Evolutionary conservation across 1,140 invertebrate genomes (phyloP), one percentile per base, ranked within the genome.

Genomic region (Leptopilina clavipes): DNA sequence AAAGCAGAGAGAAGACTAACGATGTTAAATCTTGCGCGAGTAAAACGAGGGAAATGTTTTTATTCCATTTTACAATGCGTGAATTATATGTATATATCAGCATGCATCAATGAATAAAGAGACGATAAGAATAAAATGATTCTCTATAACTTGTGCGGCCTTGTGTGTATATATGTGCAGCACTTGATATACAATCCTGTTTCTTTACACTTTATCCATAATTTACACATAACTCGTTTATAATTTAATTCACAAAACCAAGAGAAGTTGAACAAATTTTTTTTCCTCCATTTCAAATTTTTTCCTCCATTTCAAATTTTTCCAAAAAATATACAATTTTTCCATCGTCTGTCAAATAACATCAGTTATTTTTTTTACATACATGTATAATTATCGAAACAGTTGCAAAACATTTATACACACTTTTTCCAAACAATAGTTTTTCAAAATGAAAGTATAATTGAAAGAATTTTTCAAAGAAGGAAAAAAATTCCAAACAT

Each of bases 41-140:
- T 65, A 65, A 65, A 65, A 65, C 22, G 59, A 65, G 59, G 59
- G 25, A 65, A 65, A 31, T 3, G 12, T 59, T 65, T 65, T 65
- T 65, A 65, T 65, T 65, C 59, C 59, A 37, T 40, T 25, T 65
- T 65, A 65, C 22, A 65, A 65, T 65, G 59, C 59, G 59, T 31
- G 59, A 65, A 65, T 65, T 65, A 65, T 65, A 65, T 65, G 22
- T 65, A 65, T 65, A 31, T 65, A 65, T 65, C 59, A 65, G 59
- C 22, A 65, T 65, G 59, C 59, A 65, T 65, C 59, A 65, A 65
- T 37, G 25, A 65, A 65, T 65, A 65, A 65, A 31, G 56, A 59
- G 19, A 59, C 54, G 54, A 59, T 59, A 25, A 18, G 22, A 65
- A 65, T 65, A 65, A 65, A 65, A 65, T 65, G 22, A 65, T 65